A percentile compares a stretch with the other conserved stretches of the same genome.
These are phyloP conservation scores for Trachymyrmex cornetzi DNA, from an alignment of 1,140 invertebrate species.

Conservation along the genomic window DNA sequence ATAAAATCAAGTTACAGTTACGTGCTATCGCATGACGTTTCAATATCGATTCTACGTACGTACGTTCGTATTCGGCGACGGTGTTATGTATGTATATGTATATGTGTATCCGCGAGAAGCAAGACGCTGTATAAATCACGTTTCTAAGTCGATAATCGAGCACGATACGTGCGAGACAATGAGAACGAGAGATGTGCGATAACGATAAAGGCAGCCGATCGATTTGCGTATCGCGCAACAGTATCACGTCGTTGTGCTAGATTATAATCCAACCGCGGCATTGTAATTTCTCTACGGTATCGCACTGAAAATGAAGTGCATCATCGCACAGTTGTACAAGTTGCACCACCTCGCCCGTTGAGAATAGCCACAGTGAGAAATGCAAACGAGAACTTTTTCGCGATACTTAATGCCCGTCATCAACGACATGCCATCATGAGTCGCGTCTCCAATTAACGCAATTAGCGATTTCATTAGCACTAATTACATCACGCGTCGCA, in stretches of 20 bases:
- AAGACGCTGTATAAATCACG: conserved; percentile 57
- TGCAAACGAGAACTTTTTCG: conserved; percentile 21
- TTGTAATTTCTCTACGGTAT: conserved; percentile 31
- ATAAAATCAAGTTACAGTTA: conserved; percentile 60
- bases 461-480: conserved; percentile 75
- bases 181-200: conserved; percentile 41
- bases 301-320: conserved; percentile 40
- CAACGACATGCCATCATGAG: neutral
- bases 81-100: neutral
- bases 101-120: neutral
- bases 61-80: neutral
- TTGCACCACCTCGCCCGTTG: neutral
- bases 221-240: conserved; percentile 29
- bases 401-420: conserved; percentile 1
- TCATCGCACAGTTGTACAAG: conserved; percentile 6
- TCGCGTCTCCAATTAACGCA: conserved; percentile 63
- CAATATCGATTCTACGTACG: conserved; percentile 38
- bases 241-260: conserved; percentile 25
- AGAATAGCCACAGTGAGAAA: conserved; percentile 31
- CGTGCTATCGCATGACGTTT: conserved; percentile 35
- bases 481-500: conserved; percentile 70
- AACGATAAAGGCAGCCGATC: conserved; percentile 44
- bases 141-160: conserved; percentile 52
- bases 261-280: conserved; percentile 39
- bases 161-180: conserved; percentile 30